phyloP scores from a whole-genome alignment of 2,888 invertebrate genomes.

The Ormia ochracea region DNA sequence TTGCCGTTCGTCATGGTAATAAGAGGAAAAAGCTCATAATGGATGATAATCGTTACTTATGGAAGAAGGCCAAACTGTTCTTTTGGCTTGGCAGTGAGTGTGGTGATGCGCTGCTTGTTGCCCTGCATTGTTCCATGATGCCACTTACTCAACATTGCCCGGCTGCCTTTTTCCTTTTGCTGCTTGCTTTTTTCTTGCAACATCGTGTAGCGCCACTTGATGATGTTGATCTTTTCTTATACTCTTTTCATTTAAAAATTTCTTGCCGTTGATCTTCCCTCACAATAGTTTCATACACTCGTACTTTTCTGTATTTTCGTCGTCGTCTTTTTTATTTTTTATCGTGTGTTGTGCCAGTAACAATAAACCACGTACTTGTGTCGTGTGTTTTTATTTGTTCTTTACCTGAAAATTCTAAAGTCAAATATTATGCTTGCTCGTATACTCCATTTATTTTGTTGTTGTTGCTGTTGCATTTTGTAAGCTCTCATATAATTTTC shows the following conservation, averaged over 20 bases:
- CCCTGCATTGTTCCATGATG: constrained; percentile 20
- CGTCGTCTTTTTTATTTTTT: not conserved
- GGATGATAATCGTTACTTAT: constrained; percentile 74
- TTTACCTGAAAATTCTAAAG: constrained; percentile 12
- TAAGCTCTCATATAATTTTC: constrained; percentile 60
- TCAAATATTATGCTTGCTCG: constrained; percentile 22
- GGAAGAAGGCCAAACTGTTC: constrained; percentile 49
- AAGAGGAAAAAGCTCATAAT: constrained; percentile 71
- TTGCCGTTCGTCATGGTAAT: constrained; percentile 59
- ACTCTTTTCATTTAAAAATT: constrained; percentile 43
- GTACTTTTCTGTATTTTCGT: no score
- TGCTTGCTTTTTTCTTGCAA: constrained; percentile 16
- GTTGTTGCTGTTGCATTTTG: not conserved
- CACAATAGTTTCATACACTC: constrained; percentile 7
- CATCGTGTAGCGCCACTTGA: constrained; percentile 68
- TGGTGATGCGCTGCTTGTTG: no score
- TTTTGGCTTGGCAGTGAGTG: not conserved
- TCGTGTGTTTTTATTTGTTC: constrained; percentile 60
- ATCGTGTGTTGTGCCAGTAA: constrained; percentile 33
- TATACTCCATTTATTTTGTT: constrained; percentile 35
- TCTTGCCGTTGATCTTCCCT: constrained; percentile 44
- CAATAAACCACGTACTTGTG: constrained; percentile 57
- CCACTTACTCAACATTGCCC: constrained; percentile 50
- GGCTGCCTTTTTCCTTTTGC: not conserved
- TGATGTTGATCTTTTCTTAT: constrained; percentile 62